Evolutionary conservation across 2,113 vertebrate species (phyloP).

Genomic region (Notechis scutatus): DNA sequence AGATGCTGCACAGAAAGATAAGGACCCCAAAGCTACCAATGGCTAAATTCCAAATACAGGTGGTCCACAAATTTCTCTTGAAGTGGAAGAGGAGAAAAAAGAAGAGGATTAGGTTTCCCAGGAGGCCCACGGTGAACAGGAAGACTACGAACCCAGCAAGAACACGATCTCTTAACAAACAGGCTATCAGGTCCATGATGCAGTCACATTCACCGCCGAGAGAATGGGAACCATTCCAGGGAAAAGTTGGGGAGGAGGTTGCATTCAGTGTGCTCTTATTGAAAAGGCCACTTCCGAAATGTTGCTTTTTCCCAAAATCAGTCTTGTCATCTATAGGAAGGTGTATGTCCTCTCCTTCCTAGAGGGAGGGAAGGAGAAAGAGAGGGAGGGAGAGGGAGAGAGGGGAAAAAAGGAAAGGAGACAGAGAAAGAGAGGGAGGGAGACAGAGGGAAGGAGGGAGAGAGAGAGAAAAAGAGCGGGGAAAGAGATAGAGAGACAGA

Average conservation of each 20-base stretch:
- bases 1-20: background rate
- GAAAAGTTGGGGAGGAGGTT: background rate
- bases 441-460: no score
- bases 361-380: background rate
- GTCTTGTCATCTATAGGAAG: background rate
- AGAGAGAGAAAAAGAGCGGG: no score
- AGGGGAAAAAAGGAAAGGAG: background rate
- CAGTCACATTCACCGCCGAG: background rate
- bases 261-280: background rate
- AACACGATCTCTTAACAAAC: background rate
- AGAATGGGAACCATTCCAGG: background rate
- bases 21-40: background rate
- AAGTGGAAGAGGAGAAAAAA: background rate
- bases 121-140: background rate
- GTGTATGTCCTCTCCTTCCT: background rate
- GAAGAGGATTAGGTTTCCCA: background rate
- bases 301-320: background rate
- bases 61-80: background rate
- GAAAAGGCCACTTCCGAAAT: background rate
- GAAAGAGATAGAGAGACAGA: no score
- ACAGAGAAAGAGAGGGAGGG: background rate
- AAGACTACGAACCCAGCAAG: background rate
- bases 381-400: no score
- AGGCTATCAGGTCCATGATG: background rate
- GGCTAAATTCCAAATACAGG: background rate